Percentiles rank a stretch among this genome's conserved stretches.
Evolutionary conservation across 2,113 vertebrate species (phyloP).

Genomic region (Bubalus kerabau): DNA sequence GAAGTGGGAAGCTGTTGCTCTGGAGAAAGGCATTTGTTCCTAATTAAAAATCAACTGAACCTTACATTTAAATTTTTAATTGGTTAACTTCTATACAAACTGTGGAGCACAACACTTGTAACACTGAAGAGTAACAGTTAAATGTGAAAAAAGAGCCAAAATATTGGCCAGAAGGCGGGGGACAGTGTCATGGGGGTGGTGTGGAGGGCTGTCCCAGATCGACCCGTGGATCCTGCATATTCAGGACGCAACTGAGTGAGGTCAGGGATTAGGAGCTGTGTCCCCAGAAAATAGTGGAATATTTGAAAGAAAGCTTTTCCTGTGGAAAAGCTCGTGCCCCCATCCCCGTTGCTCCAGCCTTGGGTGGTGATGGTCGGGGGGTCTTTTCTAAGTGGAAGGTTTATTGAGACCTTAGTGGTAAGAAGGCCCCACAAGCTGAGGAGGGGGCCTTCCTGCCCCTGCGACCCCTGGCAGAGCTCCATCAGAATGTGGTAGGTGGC

Average conservation of each 20-base stretch:
- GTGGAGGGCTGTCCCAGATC: rapidly evolving
- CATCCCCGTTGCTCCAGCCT: not conserved
- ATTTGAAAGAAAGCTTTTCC: not conserved
- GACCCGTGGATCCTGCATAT: rapidly evolving
- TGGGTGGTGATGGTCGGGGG: not conserved
- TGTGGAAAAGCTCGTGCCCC: not conserved
- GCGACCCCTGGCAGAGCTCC: not conserved
- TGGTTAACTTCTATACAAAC: not conserved
- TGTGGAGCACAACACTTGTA: not conserved
- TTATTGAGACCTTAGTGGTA: not conserved
- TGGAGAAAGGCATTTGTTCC: not conserved
- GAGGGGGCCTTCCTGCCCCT: not conserved
- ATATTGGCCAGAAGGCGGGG: not conserved
- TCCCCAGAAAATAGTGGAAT: not conserved
- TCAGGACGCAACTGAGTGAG: not conserved
- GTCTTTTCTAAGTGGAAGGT: not conserved
- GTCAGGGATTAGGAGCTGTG: not conserved
- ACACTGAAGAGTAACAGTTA: not conserved
- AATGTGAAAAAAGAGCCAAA: not conserved
- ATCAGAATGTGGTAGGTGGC: rapidly evolving
- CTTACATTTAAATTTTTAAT: not conserved
- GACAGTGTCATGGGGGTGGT: no score
- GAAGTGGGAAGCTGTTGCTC: not conserved
- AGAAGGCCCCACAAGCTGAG: not conserved
- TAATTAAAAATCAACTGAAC: not conserved